Conservation (phyloP, 2,888 invertebrate genomes). For the Lepidochrysops patricia region DNA sequence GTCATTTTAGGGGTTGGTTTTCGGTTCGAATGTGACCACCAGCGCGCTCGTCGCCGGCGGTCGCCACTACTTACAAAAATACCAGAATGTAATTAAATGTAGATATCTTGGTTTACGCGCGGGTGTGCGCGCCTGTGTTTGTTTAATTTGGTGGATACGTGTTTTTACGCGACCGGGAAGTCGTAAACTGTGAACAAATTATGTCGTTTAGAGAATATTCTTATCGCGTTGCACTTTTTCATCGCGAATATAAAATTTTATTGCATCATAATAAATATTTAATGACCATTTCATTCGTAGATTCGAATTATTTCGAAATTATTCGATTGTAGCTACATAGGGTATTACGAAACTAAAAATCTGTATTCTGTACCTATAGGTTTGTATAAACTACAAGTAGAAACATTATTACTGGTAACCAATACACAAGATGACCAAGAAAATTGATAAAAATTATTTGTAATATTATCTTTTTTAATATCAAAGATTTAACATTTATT, state of each 20-base stretch:
- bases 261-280: neutral
- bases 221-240: constrained; percentile 15
- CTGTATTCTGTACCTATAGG: too few species aligned
- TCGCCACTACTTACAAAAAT: constrained; percentile 69
- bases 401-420: neutral
- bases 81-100: constrained; percentile 72
- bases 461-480: too few species aligned
- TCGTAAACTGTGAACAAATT: constrained; percentile 71
- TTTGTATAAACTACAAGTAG: too few species aligned
- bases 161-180: constrained; percentile 75
- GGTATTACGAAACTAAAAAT: too few species aligned
- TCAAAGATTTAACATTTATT: too few species aligned
- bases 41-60: constrained; percentile 57
- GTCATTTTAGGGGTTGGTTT: too few species aligned
- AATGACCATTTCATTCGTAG: neutral
- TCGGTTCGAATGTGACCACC: constrained; percentile 43
- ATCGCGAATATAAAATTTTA: constrained; percentile 9
- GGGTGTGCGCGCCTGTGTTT: constrained; percentile 66
- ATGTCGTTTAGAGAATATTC: constrained; percentile 63
- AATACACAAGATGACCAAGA: too few species aligned
- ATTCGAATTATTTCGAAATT: neutral
- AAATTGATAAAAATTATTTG: too few species aligned
- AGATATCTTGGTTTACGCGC: constrained; percentile 73
- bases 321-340: neutral
- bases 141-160: constrained; percentile 70